Percentiles rank a stretch among this genome's conserved stretches.
phyloP scores from a whole-genome alignment of 2,888 invertebrate genomes.

The Rutpela maculata region DNA sequence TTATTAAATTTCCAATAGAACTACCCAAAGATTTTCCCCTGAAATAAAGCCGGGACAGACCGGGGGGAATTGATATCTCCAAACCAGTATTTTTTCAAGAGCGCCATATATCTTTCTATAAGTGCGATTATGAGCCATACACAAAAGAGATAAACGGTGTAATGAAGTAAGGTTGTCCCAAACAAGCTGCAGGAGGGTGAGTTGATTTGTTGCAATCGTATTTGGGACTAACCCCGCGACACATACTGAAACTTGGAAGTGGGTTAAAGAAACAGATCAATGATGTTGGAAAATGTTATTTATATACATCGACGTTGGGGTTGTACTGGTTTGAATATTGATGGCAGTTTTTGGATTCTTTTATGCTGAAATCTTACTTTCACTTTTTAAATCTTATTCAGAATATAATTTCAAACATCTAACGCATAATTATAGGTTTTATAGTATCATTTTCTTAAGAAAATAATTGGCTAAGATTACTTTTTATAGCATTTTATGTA shows the following conservation, averaged over 20 bases:
- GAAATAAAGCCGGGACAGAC: neutral
- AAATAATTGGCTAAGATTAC: no score
- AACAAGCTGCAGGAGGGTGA: slow-evolving; percentile 25
- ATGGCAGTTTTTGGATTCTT: neutral
- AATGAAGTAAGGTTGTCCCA: slow-evolving; percentile 36
- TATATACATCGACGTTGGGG: neutral
- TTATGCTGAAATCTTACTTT: no score
- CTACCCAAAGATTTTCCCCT: neutral
- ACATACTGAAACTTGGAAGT: neutral
- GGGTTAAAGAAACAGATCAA: neutral
- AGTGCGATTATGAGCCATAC: slow-evolving; percentile 43
- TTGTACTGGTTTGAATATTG: neutral
- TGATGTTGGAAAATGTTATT: neutral
- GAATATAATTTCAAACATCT: no score
- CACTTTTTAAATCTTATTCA: no score
- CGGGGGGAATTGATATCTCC: neutral
- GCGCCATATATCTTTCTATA: slow-evolving; percentile 37
- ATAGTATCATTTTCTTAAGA: no score
- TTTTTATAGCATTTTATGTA: no score
- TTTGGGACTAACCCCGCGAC: slow-evolving; percentile 8
- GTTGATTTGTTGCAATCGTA: slow-evolving; percentile 38
- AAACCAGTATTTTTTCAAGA: slow-evolving; percentile 18
- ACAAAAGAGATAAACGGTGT: slow-evolving; percentile 42
- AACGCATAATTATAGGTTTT: no score
- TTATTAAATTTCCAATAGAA: neutral